Evolutionary conservation across 2,113 vertebrate species (phyloP).

Genomic region (Cryptomyrus ogoouensis): DNA sequence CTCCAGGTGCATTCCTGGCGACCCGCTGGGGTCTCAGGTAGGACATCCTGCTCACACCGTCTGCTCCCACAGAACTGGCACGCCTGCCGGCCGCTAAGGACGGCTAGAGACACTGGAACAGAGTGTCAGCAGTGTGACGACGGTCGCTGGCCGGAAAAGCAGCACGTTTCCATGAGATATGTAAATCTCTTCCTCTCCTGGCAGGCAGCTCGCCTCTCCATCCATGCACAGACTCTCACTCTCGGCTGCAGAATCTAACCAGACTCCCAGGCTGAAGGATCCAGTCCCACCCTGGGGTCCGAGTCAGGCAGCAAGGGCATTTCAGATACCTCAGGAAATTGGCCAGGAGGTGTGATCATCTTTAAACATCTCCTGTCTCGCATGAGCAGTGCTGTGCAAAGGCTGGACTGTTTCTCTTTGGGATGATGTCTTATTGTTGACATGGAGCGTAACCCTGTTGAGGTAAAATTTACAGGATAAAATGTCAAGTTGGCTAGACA

Average conservation of each 20-base stretch:
- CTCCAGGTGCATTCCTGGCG: not conserved
- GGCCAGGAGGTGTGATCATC: not conserved
- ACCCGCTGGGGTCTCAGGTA: not conserved
- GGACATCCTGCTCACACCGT: not conserved
- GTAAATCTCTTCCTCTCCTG: not conserved
- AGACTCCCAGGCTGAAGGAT: not conserved
- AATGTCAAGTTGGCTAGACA: not conserved
- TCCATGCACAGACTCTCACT: not conserved
- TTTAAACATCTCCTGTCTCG: not conserved
- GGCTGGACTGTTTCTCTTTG: not conserved
- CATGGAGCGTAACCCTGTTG: not conserved
- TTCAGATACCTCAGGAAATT: not conserved
- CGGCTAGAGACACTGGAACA: not conserved
- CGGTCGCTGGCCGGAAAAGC: not conserved
- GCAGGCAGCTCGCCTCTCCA: not conserved
- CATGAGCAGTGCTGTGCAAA: not conserved
- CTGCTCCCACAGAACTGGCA: not conserved
- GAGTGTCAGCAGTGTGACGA: not conserved
- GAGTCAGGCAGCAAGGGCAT: not conserved
- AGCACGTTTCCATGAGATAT: not conserved
- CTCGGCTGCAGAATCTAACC: not conserved
- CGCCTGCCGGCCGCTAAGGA: not conserved
- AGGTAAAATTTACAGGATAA: not conserved
- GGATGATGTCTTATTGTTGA: not conserved
- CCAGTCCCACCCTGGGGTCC: not conserved